Conservation (phyloP, 1,140 invertebrate genomes). For the Drosophila bocqueti region DNA sequence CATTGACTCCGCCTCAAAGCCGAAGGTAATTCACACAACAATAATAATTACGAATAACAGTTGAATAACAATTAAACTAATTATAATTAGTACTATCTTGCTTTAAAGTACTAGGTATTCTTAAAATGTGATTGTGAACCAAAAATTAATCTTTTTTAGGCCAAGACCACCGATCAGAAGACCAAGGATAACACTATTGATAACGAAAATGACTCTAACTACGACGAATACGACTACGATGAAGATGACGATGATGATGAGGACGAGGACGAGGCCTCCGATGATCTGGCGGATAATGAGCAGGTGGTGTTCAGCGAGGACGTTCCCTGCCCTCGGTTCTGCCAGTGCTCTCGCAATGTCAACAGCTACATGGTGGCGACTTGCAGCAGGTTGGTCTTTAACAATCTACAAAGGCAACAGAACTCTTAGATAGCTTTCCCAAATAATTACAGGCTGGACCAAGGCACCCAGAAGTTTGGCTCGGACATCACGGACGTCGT, state of each 20-base stretch:
- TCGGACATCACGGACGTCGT: conserved; percentile 87
- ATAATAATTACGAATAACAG: neutral
- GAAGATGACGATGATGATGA: conserved; percentile 69
- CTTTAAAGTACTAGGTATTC: neutral
- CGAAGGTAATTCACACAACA: conserved; percentile 45
- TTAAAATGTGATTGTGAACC: neutral
- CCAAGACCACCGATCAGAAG: conserved; percentile 47
- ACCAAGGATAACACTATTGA: conserved; percentile 63
- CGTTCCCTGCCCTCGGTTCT: conserved; percentile 82
- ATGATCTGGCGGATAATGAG: conserved; percentile 66
- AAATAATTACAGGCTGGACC: conserved; percentile 85
- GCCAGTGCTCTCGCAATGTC: conserved; percentile 73
- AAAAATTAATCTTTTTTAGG: conserved; percentile 1
- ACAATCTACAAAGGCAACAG: neutral
- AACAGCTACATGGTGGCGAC: conserved; percentile 83
- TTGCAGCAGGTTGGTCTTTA: conserved; percentile 68
- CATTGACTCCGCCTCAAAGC: conserved; percentile 56
- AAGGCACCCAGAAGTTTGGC: conserved; percentile 87
- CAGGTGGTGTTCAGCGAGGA: conserved; percentile 72
- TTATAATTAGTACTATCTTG: neutral
- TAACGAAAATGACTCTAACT: conserved; percentile 66
- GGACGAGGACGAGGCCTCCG: conserved; percentile 50
- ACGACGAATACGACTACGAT: conserved; percentile 67
- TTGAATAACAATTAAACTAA: neutral
- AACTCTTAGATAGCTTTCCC: no score